A percentile compares a stretch with the other conserved stretches of the same genome.
These are phyloP conservation scores for Salarias fasciatus DNA, from an alignment of 2,797 vertebrate genomes.

Conservation along the genomic window DNA sequence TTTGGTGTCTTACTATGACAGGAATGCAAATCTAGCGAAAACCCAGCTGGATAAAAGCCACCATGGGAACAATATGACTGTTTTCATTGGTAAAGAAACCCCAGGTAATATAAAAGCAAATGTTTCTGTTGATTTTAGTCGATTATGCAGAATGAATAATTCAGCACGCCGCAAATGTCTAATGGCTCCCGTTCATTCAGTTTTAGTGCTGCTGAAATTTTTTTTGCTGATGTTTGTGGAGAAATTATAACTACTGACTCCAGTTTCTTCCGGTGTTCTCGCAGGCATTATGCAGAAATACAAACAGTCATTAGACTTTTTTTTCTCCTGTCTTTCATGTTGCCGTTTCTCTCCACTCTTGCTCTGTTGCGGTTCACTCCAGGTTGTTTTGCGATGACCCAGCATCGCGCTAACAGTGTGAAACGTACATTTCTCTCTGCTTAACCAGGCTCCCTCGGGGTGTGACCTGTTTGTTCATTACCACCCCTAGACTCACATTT, in stretches of 20 bases:
- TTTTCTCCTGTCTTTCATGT: conserved; percentile 29
- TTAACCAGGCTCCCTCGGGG: conserved; percentile 25
- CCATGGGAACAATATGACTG: not conserved
- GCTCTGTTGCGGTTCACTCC: too few relatives aligned
- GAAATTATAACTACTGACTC: conserved; percentile 40
- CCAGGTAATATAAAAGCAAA: conserved; percentile 48
- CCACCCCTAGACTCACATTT: conserved; percentile 20
- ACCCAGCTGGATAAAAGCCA: conserved; percentile 13
- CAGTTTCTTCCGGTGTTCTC: conserved; percentile 34
- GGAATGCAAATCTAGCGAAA: not conserved
- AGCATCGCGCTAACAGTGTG: not conserved
- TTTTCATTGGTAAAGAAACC: conserved; percentile 7
- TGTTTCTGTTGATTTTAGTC: conserved; percentile 54
- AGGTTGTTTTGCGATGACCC: not conserved
- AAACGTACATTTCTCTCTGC: conserved; percentile 11
- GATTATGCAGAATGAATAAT: conserved; percentile 66
- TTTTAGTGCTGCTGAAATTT: conserved; percentile 28
- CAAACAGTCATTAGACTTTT: conserved; percentile 32
- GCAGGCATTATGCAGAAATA: conserved; percentile 31
- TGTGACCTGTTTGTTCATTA: conserved; percentile 55
- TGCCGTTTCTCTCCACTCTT: not conserved
- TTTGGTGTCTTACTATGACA: not conserved
- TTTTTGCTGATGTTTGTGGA: conserved; percentile 57
- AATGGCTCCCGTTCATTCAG: conserved; percentile 48
- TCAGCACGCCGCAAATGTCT: conserved; percentile 52